These are phyloP conservation scores for Montipora sp. DNA, from an alignment of 64 coral and sea anemone species.

Conservation along the genomic window DNA sequence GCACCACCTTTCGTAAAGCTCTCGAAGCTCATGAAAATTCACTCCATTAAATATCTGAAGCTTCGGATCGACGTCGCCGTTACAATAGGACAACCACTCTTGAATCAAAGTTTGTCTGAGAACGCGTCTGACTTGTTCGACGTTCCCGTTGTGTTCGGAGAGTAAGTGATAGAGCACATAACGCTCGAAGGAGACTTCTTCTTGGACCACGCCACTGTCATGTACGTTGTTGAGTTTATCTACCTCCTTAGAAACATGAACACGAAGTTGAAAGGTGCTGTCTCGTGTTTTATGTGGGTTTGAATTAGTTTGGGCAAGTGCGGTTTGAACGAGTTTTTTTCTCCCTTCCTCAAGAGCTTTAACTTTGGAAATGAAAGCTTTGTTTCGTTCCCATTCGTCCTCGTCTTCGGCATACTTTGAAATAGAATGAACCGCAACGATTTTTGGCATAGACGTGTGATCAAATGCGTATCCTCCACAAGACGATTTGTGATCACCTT, in stretches of 20 bases:
- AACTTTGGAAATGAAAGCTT: slow-evolving; percentile 28
- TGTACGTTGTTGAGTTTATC: not conserved
- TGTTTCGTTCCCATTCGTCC: slow-evolving; percentile 47
- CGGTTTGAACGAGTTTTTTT: not conserved
- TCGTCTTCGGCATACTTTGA: not conserved
- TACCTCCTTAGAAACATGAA: not conserved
- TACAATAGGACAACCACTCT: slow-evolving; percentile 30
- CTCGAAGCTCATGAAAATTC: slow-evolving; percentile 22
- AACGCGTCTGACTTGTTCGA: not conserved
- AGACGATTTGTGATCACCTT: not conserved
- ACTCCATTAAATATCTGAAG: not conserved
- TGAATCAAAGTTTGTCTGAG: slow-evolving; percentile 5
- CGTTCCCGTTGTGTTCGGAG: slow-evolving; percentile 25
- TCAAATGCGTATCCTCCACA: slow-evolving; percentile 35
- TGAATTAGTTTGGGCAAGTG: not conserved
- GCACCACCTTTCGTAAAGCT: slow-evolving; percentile 30
- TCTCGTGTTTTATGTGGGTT: not conserved
- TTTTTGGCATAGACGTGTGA: slow-evolving; percentile 47
- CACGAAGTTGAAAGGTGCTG: not conserved
- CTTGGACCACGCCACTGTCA: not conserved
- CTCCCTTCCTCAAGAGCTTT: not conserved
- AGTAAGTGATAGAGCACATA: slow-evolving; percentile 32
- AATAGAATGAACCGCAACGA: slow-evolving; percentile 37
- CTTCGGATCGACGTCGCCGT: slow-evolving; percentile 8
- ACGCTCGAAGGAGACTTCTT: slow-evolving; percentile 12